Conservation (phyloP, 2,888 invertebrate species). For the Alentia gelatinosa region DNA sequence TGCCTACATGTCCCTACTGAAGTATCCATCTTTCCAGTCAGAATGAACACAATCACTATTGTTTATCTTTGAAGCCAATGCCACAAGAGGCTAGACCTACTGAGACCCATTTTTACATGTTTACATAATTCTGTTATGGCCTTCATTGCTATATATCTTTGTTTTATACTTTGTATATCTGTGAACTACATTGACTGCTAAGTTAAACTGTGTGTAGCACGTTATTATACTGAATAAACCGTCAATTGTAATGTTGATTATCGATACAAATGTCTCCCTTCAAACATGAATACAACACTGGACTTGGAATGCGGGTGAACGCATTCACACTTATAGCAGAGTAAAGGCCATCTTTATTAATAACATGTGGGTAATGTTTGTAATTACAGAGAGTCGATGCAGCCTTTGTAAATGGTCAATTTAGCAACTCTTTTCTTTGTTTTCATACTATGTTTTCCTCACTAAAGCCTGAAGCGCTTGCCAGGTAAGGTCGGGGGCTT, state of each 20-base stretch:
- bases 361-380: too few species aligned
- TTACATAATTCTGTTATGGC: background rate
- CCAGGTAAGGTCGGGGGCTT: background rate
- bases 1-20: background rate
- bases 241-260: background rate
- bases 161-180: background rate
- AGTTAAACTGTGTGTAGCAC: background rate
- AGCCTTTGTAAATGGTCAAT: background rate
- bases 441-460: background rate
- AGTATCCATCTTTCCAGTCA: background rate
- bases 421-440: background rate
- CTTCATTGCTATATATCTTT: slow-evolving; percentile 5
- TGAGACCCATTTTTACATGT: background rate
- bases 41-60: background rate
- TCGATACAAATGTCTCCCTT: background rate
- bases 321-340: background rate
- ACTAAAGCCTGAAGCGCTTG: background rate
- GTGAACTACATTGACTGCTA: background rate
- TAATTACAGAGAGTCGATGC: background rate
- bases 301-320: too few species aligned
- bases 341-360: background rate
- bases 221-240: background rate
- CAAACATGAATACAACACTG: too few species aligned
- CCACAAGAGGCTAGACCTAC: background rate
- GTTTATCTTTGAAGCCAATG: background rate